Evolutionary conservation across 2,113 vertebrate species (phyloP).

Genomic region (Castor canadensis): DNA sequence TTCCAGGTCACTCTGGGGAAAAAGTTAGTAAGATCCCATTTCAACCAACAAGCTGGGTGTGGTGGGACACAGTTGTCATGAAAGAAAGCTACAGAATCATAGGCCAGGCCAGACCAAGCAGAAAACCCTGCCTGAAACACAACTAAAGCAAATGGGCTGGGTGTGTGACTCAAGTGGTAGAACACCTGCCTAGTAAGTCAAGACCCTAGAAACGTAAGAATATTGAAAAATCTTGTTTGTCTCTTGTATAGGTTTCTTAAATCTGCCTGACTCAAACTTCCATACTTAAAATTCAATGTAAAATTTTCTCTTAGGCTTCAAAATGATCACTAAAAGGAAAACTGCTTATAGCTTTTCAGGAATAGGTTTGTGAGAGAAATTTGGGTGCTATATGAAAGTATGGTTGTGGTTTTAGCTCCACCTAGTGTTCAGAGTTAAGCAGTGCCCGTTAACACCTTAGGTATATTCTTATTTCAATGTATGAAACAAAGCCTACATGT

Average conservation of each 20-base stretch:
- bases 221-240: constrained; percentile 24
- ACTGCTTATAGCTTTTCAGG: neutral
- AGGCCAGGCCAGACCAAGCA: too few relatives aligned
- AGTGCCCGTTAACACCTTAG: neutral
- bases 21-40: too few relatives aligned
- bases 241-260: neutral
- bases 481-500: neutral
- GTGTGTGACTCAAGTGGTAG: too few relatives aligned
- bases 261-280: constrained; percentile 22
- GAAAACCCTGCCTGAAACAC: too few relatives aligned
- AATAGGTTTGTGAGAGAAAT: neutral
- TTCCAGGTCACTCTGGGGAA: too few relatives aligned
- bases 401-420: constrained; percentile 75
- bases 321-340: neutral
- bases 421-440: constrained; percentile 60
- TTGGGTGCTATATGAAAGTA: neutral
- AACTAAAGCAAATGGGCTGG: too few relatives aligned
- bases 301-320: neutral
- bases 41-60: too few relatives aligned
- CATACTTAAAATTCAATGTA: neutral
- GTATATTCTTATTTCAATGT: neutral
- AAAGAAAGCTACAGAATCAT: too few relatives aligned
- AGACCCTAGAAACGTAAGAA: neutral
- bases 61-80: too few relatives aligned
- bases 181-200: too few relatives aligned